phyloP scores from a whole-genome alignment of 2,113 vertebrate genomes.

The Paramisgurnus dabryanus region DNA sequence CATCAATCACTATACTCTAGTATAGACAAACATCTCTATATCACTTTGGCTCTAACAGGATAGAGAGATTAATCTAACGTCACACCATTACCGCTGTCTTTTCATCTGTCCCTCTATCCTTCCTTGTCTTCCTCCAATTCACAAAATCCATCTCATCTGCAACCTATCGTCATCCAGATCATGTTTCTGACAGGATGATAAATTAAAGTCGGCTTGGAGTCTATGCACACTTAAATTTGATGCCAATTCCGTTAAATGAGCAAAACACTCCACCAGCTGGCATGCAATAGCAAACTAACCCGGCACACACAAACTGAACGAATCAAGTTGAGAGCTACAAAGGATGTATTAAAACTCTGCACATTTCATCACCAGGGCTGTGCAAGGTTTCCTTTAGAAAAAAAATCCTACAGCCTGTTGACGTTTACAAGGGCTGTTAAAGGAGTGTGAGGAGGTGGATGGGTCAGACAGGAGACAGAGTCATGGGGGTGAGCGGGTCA shows the following conservation, averaged over 20 bases:
- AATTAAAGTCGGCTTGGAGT: neutral
- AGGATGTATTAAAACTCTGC: neutral
- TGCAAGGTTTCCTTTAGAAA: neutral
- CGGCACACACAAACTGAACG: neutral
- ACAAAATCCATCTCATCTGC: conserved; percentile 7
- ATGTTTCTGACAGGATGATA: neutral
- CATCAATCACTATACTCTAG: conserved; percentile 40
- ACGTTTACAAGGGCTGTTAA: neutral
- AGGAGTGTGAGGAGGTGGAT: neutral
- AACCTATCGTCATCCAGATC: neutral
- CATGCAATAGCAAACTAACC: conserved; percentile 7
- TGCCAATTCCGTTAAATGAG: neutral
- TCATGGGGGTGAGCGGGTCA: no score
- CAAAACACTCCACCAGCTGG: neutral
- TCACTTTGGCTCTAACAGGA: neutral
- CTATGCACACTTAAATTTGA: neutral
- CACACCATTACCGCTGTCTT: neutral
- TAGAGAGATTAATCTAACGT: conserved; percentile 13
- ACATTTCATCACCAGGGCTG: neutral
- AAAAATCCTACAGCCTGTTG: neutral
- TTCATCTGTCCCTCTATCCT: neutral
- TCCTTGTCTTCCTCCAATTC: neutral
- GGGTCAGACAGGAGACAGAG: neutral
- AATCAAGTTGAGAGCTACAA: neutral
- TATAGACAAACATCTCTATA: conserved; percentile 18